These are phyloP conservation scores for Sussaba pulchella DNA, from an alignment of 2,888 invertebrate species.

Conservation along the genomic window DNA sequence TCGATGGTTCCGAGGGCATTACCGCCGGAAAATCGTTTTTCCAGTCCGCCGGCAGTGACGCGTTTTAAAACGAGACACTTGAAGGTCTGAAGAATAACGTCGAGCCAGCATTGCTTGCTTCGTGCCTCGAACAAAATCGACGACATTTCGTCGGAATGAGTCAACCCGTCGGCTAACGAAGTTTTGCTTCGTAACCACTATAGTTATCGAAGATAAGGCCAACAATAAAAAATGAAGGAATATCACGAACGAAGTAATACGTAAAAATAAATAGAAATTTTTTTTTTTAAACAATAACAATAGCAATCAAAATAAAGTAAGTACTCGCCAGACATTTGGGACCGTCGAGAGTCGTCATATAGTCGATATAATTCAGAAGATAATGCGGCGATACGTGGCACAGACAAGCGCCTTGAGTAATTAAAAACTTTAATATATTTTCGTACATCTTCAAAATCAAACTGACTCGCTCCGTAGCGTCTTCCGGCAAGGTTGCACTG, in stretches of 20 bases:
- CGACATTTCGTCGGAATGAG: conserved; percentile 12
- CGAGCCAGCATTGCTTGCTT: conserved; percentile 86
- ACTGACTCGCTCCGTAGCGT: conserved; percentile 70
- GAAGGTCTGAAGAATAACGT: conserved; percentile 87
- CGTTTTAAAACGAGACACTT: conserved; percentile 86
- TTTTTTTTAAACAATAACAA: conserved; percentile 15
- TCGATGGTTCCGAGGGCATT: conserved; percentile 10
- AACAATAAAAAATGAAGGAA: neutral
- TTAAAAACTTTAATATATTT: conserved; percentile 80
- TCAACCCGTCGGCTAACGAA: conserved; percentile 3
- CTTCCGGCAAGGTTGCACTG: conserved; percentile 69
- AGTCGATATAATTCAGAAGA: conserved; percentile 83
- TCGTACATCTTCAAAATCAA: conserved; percentile 79
- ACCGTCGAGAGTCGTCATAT: conserved; percentile 69
- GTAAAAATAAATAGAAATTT: neutral
- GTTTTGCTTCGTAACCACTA: conserved; percentile 19
- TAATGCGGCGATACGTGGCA: conserved; percentile 82
- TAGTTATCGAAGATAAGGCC: no score
- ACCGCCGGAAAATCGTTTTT: conserved; percentile 4
- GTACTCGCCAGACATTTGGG: conserved; percentile 23
- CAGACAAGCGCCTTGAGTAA: conserved; percentile 79
- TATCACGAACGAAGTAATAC: neutral
- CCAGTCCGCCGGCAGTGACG: conserved; percentile 40
- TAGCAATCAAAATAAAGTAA: neutral
- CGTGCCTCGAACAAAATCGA: conserved; percentile 70